A percentile compares a stretch with the other conserved stretches of the same genome.
Conservation (phyloP, 2,888 invertebrate species). For the Yponomeuta sedellus region DNA sequence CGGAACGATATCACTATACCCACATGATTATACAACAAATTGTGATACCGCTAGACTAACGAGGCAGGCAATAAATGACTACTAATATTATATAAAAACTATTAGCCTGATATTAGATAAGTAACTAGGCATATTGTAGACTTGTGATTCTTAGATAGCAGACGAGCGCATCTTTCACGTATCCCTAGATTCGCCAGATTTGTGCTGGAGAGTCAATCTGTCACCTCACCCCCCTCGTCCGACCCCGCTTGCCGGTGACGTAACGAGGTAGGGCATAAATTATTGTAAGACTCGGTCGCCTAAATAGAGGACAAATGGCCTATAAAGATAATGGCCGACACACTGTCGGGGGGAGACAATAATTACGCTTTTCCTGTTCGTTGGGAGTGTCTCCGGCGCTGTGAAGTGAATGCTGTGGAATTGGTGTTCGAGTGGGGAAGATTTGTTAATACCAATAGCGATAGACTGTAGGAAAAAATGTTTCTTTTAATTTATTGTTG, state of each 20-base stretch:
- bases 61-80: too few species aligned
- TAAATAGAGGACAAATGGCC: constrained; percentile 19
- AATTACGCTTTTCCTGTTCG: constrained; percentile 9
- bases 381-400: background rate
- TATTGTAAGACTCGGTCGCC: constrained; percentile 14
- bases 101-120: too few species aligned
- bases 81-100: too few species aligned
- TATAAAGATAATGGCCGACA: constrained; percentile 20
- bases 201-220: constrained; percentile 6
- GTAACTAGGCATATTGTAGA: too few species aligned
- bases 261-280: constrained; percentile 17
- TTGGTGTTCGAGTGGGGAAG: too few species aligned
- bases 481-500: too few species aligned
- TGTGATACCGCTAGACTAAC: too few species aligned
- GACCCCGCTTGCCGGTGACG: constrained; percentile 8
- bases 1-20: too few species aligned
- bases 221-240: constrained; percentile 7
- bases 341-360: constrained; percentile 5
- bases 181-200: background rate
- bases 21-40: too few species aligned
- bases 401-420: background rate
- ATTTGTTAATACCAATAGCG: too few species aligned
- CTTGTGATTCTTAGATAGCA: background rate
- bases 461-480: too few species aligned
- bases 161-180: background rate